phyloP scores from a whole-genome alignment of 2,888 invertebrate genomes.

The Ichneumoninae sp. region DNA sequence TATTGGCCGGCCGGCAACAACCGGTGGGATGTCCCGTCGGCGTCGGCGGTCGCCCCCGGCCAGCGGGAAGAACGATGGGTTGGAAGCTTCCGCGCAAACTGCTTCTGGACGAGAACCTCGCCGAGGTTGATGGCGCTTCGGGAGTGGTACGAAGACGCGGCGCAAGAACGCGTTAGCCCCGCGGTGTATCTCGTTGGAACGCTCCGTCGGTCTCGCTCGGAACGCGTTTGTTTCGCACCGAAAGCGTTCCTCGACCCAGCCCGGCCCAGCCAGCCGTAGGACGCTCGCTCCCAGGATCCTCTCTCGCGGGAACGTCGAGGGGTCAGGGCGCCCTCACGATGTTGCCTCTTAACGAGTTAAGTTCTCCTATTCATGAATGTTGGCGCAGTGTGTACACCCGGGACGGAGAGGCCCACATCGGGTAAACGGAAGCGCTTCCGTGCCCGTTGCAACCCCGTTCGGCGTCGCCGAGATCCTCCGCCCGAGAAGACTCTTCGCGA shows the following conservation, averaged over 20 bases:
- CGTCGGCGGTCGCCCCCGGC: conserved; percentile 8
- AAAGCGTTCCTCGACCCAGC: neutral
- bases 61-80: conserved; percentile 36
- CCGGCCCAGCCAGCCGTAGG: neutral
- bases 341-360: conserved; percentile 66
- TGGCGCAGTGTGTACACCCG: conserved; percentile 8
- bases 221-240: neutral
- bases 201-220: conserved; percentile 5
- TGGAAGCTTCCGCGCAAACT: conserved; percentile 41
- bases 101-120: conserved; percentile 37
- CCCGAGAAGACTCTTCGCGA: neutral
- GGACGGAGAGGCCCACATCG: neutral
- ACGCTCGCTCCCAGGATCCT: neutral
- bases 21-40: conserved; percentile 10
- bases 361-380: conserved; percentile 57
- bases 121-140: conserved; percentile 58
- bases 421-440: conserved; percentile 9
- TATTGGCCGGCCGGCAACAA: conserved; percentile 25
- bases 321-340: conserved; percentile 42
- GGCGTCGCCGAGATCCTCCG: neutral
- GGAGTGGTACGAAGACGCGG: conserved; percentile 51
- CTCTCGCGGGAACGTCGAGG: conserved; percentile 13
- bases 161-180: conserved; percentile 59
- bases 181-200: conserved; percentile 29
- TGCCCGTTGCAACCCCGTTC: neutral